Conservation (phyloP, 2,797 vertebrate species). For the Synaphobranchus kaupii region DNA sequence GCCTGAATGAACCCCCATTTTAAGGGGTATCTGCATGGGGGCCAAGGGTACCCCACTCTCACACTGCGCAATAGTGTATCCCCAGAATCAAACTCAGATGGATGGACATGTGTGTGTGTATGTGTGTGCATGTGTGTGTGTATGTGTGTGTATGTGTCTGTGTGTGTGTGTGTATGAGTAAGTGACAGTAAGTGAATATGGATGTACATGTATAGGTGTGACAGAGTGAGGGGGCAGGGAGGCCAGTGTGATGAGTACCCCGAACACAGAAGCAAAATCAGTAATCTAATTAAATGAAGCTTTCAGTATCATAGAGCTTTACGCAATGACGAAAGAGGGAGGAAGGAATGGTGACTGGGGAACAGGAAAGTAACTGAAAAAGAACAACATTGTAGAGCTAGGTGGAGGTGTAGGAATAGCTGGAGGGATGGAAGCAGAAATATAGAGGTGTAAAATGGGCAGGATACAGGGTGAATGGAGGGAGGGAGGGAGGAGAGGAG, state of each 20-base stretch:
- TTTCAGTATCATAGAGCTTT: constrained; percentile 65
- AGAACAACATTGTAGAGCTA: not conserved
- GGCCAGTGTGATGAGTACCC: not conserved
- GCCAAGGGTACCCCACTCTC: not conserved
- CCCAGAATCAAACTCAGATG: no score
- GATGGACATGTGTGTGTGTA: no score
- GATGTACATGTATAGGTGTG: constrained; percentile 33
- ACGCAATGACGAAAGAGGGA: constrained; percentile 46
- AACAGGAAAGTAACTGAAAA: constrained; percentile 27
- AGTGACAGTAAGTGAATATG: not conserved
- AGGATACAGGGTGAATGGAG: not conserved
- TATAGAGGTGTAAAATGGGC: constrained; percentile 14
- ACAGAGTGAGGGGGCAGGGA: not conserved
- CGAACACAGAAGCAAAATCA: constrained; percentile 19
- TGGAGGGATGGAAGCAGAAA: constrained; percentile 43
- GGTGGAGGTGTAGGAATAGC: not conserved
- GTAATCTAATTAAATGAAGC: constrained; percentile 65
- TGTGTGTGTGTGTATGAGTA: not conserved
- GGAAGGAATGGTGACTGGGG: constrained; percentile 40
- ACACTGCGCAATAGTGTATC: not conserved
- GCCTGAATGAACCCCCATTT: constrained; percentile 1
- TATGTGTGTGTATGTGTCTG: no score
- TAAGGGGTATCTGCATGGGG: not conserved
- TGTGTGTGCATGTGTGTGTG: no score
- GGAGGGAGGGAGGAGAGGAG: constrained; percentile 38